Conservation (phyloP, 1,140 invertebrate species). For the Trinorchestia longiramus region DNA sequence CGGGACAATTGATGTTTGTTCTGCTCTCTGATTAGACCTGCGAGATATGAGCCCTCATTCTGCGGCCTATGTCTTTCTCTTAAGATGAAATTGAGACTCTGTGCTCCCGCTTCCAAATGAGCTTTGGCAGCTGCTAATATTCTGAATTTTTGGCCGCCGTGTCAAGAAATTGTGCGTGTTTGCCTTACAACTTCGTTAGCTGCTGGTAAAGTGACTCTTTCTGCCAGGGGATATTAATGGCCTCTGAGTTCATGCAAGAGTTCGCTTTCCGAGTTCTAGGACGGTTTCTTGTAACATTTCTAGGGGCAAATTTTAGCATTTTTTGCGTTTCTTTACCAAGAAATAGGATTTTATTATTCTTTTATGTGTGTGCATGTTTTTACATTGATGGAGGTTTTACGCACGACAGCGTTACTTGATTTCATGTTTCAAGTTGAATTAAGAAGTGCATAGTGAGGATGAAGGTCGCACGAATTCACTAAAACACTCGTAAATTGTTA, state of each 20-base stretch:
- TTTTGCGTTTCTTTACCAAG: no score
- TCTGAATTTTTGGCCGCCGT: background rate
- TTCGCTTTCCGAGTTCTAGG: no score
- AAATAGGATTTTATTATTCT: no score
- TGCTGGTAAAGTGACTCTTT: background rate
- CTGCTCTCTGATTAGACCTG: background rate
- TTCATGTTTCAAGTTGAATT: no score
- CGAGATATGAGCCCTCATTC: background rate
- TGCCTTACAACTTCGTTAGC: background rate
- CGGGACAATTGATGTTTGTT: background rate
- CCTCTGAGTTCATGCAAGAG: background rate
- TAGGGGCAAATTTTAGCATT: no score
- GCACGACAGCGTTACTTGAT: no score
- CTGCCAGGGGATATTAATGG: background rate
- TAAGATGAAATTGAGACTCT: background rate
- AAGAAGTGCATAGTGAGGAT: no score
- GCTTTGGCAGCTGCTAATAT: background rate
- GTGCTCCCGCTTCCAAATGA: background rate
- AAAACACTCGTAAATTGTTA: no score
- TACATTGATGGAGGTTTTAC: no score
- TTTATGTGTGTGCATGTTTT: no score
- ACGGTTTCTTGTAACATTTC: no score
- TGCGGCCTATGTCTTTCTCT: background rate
- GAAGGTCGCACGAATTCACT: no score
- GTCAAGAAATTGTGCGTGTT: background rate